Conservation (phyloP, 2,113 vertebrate species). For the Sinocyclocheilus rhinocerous region DNA sequence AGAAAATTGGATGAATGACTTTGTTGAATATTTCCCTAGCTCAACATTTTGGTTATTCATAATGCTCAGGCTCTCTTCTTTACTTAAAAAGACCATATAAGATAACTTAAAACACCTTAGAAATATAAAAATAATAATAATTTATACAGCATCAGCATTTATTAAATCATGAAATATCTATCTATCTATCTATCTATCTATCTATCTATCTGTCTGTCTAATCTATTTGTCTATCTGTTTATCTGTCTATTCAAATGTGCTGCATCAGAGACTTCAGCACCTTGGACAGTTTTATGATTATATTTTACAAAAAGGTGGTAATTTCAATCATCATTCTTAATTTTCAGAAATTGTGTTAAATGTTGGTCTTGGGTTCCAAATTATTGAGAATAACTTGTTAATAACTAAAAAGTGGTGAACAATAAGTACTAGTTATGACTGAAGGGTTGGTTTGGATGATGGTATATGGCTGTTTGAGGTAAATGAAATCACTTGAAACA, state of each 20-base stretch:
- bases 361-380: not conserved
- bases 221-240: not conserved
- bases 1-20: constrained; percentile 21
- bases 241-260: not conserved
- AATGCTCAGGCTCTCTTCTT: not conserved
- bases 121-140: too few relatives aligned
- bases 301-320: not conserved
- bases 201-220: not conserved
- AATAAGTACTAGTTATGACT: not conserved
- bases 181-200: too few relatives aligned
- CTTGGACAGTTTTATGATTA: constrained; percentile 18
- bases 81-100: not conserved
- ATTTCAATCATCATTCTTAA: not conserved
- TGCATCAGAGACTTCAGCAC: constrained; percentile 30
- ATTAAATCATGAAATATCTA: not conserved
- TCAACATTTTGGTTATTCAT: not conserved
- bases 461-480: not conserved
- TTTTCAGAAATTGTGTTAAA: not conserved
- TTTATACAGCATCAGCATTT: not conserved
- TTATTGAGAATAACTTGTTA: not conserved
- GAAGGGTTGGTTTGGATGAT: not conserved
- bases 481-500: not conserved
- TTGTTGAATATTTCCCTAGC: constrained; percentile 2
- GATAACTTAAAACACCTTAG: not conserved
- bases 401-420: not conserved